These are phyloP conservation scores for Amphipoea lucens DNA, from an alignment of 2,888 invertebrate species.

Conservation along the genomic window DNA sequence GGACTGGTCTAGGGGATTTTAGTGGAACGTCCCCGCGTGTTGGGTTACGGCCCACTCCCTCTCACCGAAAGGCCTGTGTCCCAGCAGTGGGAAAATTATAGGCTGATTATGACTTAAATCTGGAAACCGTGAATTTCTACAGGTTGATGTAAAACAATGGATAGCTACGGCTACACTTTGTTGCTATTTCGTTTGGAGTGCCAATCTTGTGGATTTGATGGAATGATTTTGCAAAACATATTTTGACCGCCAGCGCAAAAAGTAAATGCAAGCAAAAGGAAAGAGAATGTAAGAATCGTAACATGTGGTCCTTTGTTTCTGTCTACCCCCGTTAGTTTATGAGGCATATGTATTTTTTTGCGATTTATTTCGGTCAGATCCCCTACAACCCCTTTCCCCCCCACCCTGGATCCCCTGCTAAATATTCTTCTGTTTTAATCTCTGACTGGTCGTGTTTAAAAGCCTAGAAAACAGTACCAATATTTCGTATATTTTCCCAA, in stretches of 20 bases:
- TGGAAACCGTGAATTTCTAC: background rate
- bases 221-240: background rate
- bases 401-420: no score
- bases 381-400: no score
- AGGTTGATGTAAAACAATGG: background rate
- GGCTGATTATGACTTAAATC: no score
- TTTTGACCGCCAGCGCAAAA: background rate
- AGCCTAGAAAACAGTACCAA: background rate
- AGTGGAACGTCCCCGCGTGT: no score
- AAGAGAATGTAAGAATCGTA: background rate
- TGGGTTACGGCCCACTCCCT: no score
- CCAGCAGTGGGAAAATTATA: no score
- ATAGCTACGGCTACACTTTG: no score
- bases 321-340: background rate
- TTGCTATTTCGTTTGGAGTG: background rate
- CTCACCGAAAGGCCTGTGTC: no score
- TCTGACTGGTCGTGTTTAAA: background rate
- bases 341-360: background rate
- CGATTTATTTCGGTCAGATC: no score
- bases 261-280: background rate
- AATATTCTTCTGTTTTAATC: no score
- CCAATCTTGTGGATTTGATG: background rate
- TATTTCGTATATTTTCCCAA: conserved; percentile 5
- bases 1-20: no score
- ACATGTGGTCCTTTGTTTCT: background rate